Base-by-base conservation (phyloP, 64 coral and sea anemone species). In the Stichodactyla mertensii region DNA sequence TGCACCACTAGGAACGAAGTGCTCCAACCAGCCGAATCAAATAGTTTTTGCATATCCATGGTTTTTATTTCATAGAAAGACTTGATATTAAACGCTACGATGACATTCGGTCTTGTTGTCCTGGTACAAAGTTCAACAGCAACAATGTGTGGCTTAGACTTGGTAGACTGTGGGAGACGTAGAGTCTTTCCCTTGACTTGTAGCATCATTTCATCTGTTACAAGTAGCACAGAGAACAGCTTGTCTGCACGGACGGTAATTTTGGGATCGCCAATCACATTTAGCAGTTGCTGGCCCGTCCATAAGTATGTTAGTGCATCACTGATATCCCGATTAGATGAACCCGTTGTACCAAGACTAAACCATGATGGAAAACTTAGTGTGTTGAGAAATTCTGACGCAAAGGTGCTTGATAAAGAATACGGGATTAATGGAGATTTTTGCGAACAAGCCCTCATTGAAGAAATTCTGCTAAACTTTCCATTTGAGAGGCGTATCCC, bases 311-410 rank as follows among this genome's bases (percentile, higher is more conserved):
- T 77, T 11, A 85, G 27, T 5, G 51, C 18, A 53, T 84, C 82
- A 36, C 70, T 90, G 4, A 82, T 8, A 19, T 78, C 18, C 55
- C 57, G 28, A 26, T 15, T 57, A 0, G 88, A 74, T 1, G 36
- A 85, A 55, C 71, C 51, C 23, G 52, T 54, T 0, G 88, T 60
- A 16, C 16, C 7, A 55, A 90, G 18, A 7, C 69, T 54, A 60
- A 90, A 85, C 88, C 88, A 90, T 18, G 20, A 18, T 26, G 88
- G 88, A 61, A 85, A 59, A 70, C 88, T 85, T 52, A 85, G 1
- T 15, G 82, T 52, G 7, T 78, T n/a, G 23, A 90, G 64, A 77
- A 90, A 90, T 20, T 59, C 55, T 19, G 82, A 51, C 57, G 66
- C 88, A n/a, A 90, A 52, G 1, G 53, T 90, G 9, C 71, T 83